phyloP scores from a whole-genome alignment of 2,113 vertebrate species.

The Anser brachyrhynchus region DNA sequence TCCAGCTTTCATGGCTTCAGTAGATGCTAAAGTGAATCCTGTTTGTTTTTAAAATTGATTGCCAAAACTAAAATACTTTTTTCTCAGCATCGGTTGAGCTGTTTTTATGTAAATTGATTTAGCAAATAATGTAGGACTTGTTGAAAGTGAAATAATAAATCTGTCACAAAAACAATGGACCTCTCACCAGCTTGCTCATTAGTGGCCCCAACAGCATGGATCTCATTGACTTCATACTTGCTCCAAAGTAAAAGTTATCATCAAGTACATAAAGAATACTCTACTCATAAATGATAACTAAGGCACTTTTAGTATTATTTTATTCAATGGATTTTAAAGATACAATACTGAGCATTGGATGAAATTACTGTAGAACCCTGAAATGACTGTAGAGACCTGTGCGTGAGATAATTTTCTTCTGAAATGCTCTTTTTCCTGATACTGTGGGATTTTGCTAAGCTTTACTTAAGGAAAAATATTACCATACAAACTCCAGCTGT shows the following conservation, averaged over 20 bases:
- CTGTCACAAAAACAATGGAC: neutral
- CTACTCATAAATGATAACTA: constrained; percentile 24
- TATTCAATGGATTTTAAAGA: constrained; percentile 33
- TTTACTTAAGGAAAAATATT: neutral
- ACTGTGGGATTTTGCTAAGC: neutral
- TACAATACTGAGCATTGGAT: neutral
- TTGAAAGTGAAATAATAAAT: constrained; percentile 28
- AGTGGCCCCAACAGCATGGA: neutral
- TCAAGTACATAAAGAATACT: neutral
- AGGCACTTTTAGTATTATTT: constrained; percentile 3
- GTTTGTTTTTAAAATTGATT: constrained; percentile 5
- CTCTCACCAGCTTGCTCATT: neutral
- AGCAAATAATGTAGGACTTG: constrained; percentile 36
- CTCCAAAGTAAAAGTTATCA: neutral
- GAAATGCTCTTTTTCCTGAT: neutral
- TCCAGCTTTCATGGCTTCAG: neutral
- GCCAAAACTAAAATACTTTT: neutral
- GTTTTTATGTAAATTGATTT: constrained; percentile 41
- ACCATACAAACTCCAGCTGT: neutral
- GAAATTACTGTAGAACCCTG: neutral
- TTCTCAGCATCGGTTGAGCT: constrained; percentile 17
- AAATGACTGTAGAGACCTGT: neutral
- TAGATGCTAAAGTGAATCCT: neutral
- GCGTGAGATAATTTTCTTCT: neutral
- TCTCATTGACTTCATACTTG: neutral